Base-by-base conservation (phyloP, 2,113 vertebrate genomes). In the Pelmatolapia mariae region DNA sequence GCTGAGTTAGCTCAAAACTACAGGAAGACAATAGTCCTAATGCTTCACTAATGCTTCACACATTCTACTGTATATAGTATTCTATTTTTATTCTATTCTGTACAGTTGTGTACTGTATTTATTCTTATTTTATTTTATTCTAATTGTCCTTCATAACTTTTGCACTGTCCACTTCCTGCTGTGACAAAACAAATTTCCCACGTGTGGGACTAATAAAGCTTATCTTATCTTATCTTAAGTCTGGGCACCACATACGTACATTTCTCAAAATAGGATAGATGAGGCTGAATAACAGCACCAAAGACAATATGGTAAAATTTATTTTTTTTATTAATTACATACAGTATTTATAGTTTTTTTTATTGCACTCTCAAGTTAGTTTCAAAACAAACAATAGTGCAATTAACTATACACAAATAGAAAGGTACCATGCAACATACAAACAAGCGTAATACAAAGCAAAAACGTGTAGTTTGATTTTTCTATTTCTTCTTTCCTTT, bases 331-430 rank as follows among this genome's bases (percentile, higher is more conserved):
- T 95, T 95, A 94, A 96, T 96, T 96, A 96, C 95, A 95, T 94
- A 96, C 95, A 96, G 93, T 96, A 96, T 95, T 95, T 96, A 95
- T 94, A 94, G 91, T 94, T 92, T 95, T 92, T 94, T 95, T 96
- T 97, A 97, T 97, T 97, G 96, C 96, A 97, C 96, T 93, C 96
- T 93, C 92, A 96, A 94, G 94, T 97, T 96, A 96, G 95, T 96
- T 66, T 95, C 92, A 86, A 92, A 96, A 95, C 93, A 95, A 78
- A 95, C 92, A 95, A 96, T 96, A 96, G 96, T 97, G 96, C 96
- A 96, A 96, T 89, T 83, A 91, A 94, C 92, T 95, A 96, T 94
- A 95, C 93, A 96, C 92, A 81, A 91, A 85, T 91, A 94, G 89
- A 95, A 90, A 96, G 89, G 95, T 96, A 97, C 95, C 96, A 95